Evolutionary conservation across 2,797 vertebrate genomes (phyloP).

Genomic region (Hydrophis major): DNA sequence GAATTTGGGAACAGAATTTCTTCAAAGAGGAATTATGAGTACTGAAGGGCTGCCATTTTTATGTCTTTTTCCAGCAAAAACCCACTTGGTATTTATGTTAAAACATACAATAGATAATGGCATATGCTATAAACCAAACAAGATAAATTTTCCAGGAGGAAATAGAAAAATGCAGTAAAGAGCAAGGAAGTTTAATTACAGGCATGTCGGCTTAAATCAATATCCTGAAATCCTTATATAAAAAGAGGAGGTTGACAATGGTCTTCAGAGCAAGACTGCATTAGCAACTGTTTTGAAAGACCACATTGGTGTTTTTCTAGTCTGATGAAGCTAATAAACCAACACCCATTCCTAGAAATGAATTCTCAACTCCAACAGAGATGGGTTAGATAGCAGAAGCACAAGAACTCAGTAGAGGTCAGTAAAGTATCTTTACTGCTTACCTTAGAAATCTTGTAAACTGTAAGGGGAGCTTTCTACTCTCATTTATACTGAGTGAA

Average conservation of each 20-base stretch:
- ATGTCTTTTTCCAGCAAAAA: not conserved
- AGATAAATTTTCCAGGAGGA: not conserved
- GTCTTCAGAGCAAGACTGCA: not conserved
- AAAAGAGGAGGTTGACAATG: not conserved
- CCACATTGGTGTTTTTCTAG: not conserved
- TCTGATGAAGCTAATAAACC: not conserved
- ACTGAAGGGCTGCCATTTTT: not conserved
- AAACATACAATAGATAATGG: not conserved
- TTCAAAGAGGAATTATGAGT: not conserved
- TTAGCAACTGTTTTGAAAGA: not conserved
- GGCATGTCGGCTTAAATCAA: not conserved
- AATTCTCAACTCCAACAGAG: not conserved
- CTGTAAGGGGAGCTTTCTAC: not conserved
- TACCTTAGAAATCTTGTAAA: not conserved
- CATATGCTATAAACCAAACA: not conserved
- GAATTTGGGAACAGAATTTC: not conserved
- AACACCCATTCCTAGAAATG: not conserved
- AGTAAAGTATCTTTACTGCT: not conserved
- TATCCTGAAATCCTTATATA: not conserved
- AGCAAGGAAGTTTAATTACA: not conserved
- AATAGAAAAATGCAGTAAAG: not conserved
- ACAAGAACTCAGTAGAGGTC: not conserved
- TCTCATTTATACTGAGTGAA: not conserved
- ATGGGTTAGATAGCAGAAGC: not conserved
- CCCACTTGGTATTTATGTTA: not conserved